Evolutionary conservation across 2,888 invertebrate species (phyloP).

Genomic region (Bedellia somnulentella): DNA sequence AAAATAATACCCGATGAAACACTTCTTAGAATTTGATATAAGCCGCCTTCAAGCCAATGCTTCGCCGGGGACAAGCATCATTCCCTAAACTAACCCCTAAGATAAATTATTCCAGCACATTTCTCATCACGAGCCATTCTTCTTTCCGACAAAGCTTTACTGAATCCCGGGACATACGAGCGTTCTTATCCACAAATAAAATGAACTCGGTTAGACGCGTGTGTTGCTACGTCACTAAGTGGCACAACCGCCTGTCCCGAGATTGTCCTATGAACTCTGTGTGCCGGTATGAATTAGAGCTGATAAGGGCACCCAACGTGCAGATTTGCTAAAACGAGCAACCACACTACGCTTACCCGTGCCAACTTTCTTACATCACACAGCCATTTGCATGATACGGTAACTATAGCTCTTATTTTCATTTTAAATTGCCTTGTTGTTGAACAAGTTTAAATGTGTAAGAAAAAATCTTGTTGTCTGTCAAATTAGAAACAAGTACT

Average conservation of each 20-base stretch:
- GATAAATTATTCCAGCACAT: conserved; percentile 52
- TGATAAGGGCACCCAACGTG: conserved; percentile 45
- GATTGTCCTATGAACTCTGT: conserved; percentile 17
- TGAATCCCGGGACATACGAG: conserved; percentile 41
- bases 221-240: conserved; percentile 25
- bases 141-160: conserved; percentile 41
- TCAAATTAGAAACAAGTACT: too few relatives aligned
- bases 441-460: too few relatives aligned
- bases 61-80: conserved; percentile 31
- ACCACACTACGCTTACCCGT: conserved; percentile 26
- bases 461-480: too few relatives aligned
- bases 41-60: conserved; percentile 28
- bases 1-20: too few relatives aligned
- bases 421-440: too few relatives aligned
- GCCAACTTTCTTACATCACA: conserved; percentile 41
- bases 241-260: conserved; percentile 21
- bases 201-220: conserved; percentile 28
- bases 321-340: conserved; percentile 51
- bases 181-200: conserved; percentile 43
- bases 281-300: conserved; percentile 41
- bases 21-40: conserved; percentile 42
- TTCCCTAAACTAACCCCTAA: conserved; percentile 41
- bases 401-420: too few relatives aligned
- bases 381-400: conserved; percentile 37
- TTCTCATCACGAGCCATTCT: conserved; percentile 47